phyloP scores from a whole-genome alignment of 1,140 invertebrate genomes.

The Ridgeia piscesae region DNA sequence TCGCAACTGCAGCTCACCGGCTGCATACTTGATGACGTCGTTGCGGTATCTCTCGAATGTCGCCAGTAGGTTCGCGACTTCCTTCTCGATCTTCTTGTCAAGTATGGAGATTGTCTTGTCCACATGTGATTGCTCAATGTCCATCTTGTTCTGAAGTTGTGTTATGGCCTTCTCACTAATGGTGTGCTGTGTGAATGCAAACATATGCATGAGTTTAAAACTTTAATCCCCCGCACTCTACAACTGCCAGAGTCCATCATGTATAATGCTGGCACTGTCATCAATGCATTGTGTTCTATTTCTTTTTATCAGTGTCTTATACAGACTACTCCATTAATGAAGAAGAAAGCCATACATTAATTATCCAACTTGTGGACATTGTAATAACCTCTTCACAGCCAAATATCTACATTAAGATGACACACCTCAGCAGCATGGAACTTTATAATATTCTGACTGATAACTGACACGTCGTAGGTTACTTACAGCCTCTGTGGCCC shows the following conservation, averaged over 20 bases:
- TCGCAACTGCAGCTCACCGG: conserved; percentile 34
- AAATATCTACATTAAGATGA: no score
- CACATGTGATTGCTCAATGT: conserved; percentile 23
- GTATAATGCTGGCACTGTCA: no score
- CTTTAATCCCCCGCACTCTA: background rate
- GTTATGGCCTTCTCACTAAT: conserved; percentile 46
- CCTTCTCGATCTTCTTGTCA: conserved; percentile 53
- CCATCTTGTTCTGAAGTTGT: conserved; percentile 29
- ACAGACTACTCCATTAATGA: no score
- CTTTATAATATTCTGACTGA: no score
- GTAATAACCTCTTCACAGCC: no score
- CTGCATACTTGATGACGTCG: conserved; percentile 52
- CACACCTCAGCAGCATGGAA: no score
- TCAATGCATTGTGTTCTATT: no score
- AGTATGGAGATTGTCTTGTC: conserved; percentile 32
- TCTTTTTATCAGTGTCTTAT: no score
- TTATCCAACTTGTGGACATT: no score
- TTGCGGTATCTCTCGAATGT: conserved; percentile 53
- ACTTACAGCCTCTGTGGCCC: conserved; percentile 54
- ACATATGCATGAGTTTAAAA: conserved; percentile 8
- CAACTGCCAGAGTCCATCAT: background rate
- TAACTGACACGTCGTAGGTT: background rate
- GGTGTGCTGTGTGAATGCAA: conserved; percentile 42
- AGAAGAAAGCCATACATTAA: no score
- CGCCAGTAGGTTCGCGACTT: conserved; percentile 52